These are phyloP conservation scores for Bombus terrestris DNA, from an alignment of 1,140 invertebrate species.

Conservation along the genomic window DNA sequence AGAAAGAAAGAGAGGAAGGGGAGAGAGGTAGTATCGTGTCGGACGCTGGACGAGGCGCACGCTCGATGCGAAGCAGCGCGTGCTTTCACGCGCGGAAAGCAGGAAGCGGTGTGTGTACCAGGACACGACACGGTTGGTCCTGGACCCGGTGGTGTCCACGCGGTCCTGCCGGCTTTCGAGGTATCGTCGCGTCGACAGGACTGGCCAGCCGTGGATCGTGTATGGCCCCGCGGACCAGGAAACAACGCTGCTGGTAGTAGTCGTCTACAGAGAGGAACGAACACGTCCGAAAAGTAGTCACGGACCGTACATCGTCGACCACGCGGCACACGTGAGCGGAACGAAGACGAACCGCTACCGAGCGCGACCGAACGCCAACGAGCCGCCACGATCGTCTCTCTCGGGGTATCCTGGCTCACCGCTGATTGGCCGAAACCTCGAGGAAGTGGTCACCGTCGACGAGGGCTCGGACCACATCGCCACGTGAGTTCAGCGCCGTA, in stretches of 20 bases:
- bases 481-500: constrained; percentile 72
- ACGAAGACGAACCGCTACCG: constrained; percentile 57
- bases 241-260: not conserved
- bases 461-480: constrained; percentile 66
- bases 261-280: constrained; percentile 11
- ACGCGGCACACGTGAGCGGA: constrained; percentile 61
- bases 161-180: constrained; percentile 22
- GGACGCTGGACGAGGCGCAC: constrained; percentile 82
- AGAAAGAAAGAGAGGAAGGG: constrained; percentile 75
- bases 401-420: constrained; percentile 50
- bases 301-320: constrained; percentile 46
- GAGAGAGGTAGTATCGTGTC: constrained; percentile 80
- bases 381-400: constrained; percentile 49
- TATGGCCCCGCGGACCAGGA: not conserved
- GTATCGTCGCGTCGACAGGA: constrained; percentile 1
- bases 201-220: not conserved
- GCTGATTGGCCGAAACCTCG: constrained; percentile 66
- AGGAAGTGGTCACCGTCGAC: constrained; percentile 69
- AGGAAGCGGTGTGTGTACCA: constrained; percentile 57
- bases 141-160: constrained; percentile 7
- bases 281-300: constrained; percentile 59
- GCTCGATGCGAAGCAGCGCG: constrained; percentile 77
- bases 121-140: constrained; percentile 43
- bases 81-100: constrained; percentile 72
- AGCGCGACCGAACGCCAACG: constrained; percentile 64